Conservation (phyloP, 2,113 vertebrate genomes). For the Thalassoma bifasciatum region DNA sequence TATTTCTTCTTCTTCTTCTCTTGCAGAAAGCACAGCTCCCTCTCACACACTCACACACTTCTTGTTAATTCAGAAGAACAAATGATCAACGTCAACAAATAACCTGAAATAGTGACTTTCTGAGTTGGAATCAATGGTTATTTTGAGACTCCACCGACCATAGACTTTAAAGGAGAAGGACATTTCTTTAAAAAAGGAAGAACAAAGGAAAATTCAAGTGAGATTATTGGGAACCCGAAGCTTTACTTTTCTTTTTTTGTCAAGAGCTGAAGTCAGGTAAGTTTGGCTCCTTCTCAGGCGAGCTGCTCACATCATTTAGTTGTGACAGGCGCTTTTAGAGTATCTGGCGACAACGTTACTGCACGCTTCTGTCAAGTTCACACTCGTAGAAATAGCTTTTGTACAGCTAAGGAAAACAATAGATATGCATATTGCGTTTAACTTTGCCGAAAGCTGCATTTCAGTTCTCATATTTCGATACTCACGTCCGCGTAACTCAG, state of each 20-base stretch:
- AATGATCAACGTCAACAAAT: constrained; percentile 99
- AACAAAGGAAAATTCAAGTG: constrained; percentile 92
- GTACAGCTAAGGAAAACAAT: not conserved
- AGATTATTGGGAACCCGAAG: constrained; percentile 89
- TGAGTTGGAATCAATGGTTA: constrained; percentile 91
- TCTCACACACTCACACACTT: constrained; percentile 92
- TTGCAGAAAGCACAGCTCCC: constrained; percentile 99
- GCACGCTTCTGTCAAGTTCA: constrained; percentile 69
- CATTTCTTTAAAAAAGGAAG: constrained; percentile 77
- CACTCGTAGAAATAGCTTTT: constrained; percentile 54
- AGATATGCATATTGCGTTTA: constrained; percentile 28
- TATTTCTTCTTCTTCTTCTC: constrained; percentile 99
- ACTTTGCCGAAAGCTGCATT: constrained; percentile 61
- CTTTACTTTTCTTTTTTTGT: constrained; percentile 87
- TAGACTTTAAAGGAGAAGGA: constrained; percentile 74
- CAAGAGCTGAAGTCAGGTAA: constrained; percentile 97
- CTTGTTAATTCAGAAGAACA: constrained; percentile 99
- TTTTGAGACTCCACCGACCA: constrained; percentile 73
- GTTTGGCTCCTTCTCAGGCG: constrained; percentile 90
- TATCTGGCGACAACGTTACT: constrained; percentile 71
- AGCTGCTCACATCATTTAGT: constrained; percentile 83
- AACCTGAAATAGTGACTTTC: constrained; percentile 94
- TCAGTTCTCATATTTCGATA: constrained; percentile 50
- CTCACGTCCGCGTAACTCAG: constrained; percentile 71
- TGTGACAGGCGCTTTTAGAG: constrained; percentile 85